Conservation (phyloP, 2,113 vertebrate genomes). For the Numenius arquata region DNA sequence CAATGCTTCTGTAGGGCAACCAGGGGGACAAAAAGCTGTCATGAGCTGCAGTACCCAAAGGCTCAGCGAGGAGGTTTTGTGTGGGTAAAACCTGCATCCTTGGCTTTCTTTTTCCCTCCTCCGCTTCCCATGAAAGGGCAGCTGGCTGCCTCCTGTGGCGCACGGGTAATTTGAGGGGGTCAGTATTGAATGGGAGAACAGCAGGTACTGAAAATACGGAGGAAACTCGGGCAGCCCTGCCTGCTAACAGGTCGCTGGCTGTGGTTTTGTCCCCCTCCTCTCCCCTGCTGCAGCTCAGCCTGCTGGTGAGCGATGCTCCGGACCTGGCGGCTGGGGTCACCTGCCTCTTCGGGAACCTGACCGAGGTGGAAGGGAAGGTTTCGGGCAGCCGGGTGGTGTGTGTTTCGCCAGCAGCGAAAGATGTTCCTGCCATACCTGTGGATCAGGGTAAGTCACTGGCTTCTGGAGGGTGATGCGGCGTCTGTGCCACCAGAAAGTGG, state of each 20-base stretch:
- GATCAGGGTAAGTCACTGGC: slow-evolving; percentile 84
- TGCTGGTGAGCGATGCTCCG: slow-evolving; percentile 89
- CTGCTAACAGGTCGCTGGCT: neutral
- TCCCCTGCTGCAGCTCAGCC: slow-evolving; percentile 80
- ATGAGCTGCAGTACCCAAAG: neutral
- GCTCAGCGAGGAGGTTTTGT: neutral
- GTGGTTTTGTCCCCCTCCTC: neutral
- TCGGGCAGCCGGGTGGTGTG: slow-evolving; percentile 88
- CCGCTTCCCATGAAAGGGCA: neutral
- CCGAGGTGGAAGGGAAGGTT: slow-evolving; percentile 90
- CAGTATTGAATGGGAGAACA: neutral
- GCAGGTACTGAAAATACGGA: neutral
- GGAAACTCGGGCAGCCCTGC: neutral
- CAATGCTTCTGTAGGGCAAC: neutral
- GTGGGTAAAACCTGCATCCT: neutral
- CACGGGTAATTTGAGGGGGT: neutral
- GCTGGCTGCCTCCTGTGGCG: neutral
- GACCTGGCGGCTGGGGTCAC: slow-evolving; percentile 88
- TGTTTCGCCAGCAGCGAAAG: slow-evolving; percentile 87
- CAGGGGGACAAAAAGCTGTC: neutral
- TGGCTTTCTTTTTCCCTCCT: neutral
- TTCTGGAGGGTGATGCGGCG: accelerated
- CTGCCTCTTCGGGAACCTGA: slow-evolving; percentile 96
- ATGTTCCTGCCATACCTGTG: slow-evolving; percentile 89
- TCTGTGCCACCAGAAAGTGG: neutral